Conservation (phyloP, 2,113 vertebrate species). For the Rhadina sibilatrix region DNA sequence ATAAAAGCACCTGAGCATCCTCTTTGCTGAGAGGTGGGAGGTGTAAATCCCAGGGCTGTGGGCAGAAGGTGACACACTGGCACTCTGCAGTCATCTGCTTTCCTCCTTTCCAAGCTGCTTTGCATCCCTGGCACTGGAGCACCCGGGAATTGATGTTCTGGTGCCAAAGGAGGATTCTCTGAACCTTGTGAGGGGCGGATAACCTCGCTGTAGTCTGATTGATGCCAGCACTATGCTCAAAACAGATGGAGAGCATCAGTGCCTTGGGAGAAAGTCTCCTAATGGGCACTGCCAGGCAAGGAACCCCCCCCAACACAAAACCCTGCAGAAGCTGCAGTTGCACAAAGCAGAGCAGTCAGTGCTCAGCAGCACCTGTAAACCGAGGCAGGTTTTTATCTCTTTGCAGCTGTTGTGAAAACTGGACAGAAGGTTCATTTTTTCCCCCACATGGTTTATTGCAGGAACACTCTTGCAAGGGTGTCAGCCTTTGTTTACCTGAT, state of each 20-base stretch:
- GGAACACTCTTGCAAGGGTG: background rate
- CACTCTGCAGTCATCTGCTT: background rate
- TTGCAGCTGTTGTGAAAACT: background rate
- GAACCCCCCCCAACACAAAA: background rate
- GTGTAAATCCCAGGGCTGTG: rapidly evolving
- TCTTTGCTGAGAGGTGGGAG: background rate
- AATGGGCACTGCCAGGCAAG: background rate
- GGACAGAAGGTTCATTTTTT: background rate
- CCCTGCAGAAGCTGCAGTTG: background rate
- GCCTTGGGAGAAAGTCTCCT: background rate
- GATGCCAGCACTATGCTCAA: background rate
- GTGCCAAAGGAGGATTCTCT: background rate
- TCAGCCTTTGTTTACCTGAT: background rate
- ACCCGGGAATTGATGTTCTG: background rate
- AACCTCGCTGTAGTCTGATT: constrained; percentile 30
- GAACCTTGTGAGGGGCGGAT: background rate
- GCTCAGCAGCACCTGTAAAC: background rate
- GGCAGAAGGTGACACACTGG: background rate
- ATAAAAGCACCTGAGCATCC: background rate
- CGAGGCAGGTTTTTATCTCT: background rate
- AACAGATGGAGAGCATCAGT: constrained; percentile 45
- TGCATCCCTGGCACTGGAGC: background rate
- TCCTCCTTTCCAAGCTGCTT: background rate
- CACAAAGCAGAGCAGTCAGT: background rate
- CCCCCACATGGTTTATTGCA: background rate